These are phyloP conservation scores for Trematocara nigrifrons DNA, from an alignment of 2,113 vertebrate species.

Conservation along the genomic window DNA sequence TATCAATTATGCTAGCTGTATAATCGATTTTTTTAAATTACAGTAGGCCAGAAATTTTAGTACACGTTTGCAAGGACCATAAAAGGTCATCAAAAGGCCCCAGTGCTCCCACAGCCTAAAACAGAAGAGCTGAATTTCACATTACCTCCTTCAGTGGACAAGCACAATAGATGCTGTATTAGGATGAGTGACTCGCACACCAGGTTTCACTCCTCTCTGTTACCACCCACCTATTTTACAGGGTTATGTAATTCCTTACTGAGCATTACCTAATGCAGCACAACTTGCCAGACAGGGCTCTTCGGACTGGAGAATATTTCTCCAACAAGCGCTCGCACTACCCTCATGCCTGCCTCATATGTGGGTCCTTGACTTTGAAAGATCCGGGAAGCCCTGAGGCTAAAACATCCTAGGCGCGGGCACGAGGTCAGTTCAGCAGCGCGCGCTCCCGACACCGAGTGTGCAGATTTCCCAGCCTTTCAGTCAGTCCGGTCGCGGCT, in stretches of 20 bases:
- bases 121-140: background rate
- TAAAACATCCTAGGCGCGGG: constrained; percentile 32
- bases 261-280: constrained; percentile 55
- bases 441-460: constrained; percentile 43
- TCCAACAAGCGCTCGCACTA: background rate
- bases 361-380: constrained; percentile 12
- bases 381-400: constrained; percentile 19
- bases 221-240: constrained; percentile 46
- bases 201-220: constrained; percentile 50
- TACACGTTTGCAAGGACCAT: background rate
- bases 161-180: constrained; percentile 8
- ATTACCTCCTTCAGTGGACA: background rate
- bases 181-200: constrained; percentile 23
- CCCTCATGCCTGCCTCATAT: background rate
- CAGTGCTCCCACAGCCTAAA: background rate
- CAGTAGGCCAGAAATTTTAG: background rate
- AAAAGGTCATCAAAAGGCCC: background rate
- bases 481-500: background rate
- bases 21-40: background rate
- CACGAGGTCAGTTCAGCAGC: constrained; percentile 3
- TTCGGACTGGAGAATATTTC: background rate
- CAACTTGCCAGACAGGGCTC: constrained; percentile 31
- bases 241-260: constrained; percentile 55
- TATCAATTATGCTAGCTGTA: background rate
- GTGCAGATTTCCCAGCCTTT: constrained; percentile 18